These are phyloP conservation scores for Tetrax tetrax DNA, from an alignment of 2,113 vertebrate species.

Conservation along the genomic window DNA sequence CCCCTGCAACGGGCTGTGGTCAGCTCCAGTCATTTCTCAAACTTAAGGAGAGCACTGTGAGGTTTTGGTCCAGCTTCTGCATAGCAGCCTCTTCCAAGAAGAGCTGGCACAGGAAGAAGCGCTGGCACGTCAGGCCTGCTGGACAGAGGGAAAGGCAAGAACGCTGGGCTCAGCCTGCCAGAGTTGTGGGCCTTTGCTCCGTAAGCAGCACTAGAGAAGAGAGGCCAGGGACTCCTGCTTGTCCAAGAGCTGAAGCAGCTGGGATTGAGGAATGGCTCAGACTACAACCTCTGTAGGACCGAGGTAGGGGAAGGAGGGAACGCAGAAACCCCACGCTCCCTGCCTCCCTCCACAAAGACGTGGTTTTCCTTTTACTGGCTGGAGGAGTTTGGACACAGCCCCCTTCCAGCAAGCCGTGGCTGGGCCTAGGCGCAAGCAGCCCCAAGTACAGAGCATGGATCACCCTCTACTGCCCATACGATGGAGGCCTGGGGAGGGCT, in stretches of 20 bases:
- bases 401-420: not conserved
- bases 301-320: not conserved
- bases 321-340: not conserved
- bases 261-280: conserved; percentile 19
- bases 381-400: not conserved
- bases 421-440: not conserved
- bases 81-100: conserved; percentile 14
- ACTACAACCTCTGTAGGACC: not conserved
- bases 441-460: not conserved
- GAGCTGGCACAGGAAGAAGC: not conserved
- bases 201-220: not conserved
- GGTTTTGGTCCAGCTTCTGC: conserved; percentile 29
- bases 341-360: not conserved
- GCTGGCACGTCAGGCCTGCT: not conserved
- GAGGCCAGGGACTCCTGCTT: not conserved
- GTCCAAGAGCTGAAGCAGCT: not conserved
- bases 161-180: not conserved
- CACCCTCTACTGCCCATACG: not conserved
- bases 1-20: accelerated
- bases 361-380: not conserved
- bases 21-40: not conserved
- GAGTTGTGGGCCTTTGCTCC: not conserved
- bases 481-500: not conserved
- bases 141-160: not conserved
- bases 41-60: not conserved